A percentile compares a stretch with the other conserved stretches of the same genome.
Evolutionary conservation across 2,113 vertebrate species (phyloP).

Genomic region (Plecotus auritus): DNA sequence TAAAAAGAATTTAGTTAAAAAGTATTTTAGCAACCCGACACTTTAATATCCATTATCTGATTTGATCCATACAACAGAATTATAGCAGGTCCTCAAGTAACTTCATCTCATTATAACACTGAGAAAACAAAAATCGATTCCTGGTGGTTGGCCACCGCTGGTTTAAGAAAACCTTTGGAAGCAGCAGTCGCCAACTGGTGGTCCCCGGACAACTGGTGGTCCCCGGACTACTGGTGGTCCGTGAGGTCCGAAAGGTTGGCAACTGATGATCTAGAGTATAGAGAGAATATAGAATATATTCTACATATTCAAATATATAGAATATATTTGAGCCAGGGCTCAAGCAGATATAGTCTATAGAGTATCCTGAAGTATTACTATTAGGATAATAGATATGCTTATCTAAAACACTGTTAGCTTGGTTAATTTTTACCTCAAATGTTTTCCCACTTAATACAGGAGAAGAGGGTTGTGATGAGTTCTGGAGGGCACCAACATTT

Average conservation of each 20-base stretch:
- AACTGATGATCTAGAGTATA: neutral
- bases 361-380: neutral
- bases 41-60: neutral
- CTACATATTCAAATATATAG: neutral
- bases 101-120: neutral
- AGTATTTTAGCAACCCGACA: constrained; percentile 2
- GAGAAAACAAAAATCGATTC: neutral
- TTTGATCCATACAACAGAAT: neutral
- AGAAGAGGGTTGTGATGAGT: constrained; percentile 93
- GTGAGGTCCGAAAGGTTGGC: too few relatives aligned
- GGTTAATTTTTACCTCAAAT: constrained; percentile 36
- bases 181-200: too few relatives aligned
- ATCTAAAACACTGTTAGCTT: neutral
- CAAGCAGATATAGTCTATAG: neutral
- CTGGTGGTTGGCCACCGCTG: too few relatives aligned
- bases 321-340: neutral
- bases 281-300: neutral
- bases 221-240: too few relatives aligned
- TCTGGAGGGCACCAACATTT: constrained; percentile 93
- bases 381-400: neutral
- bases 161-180: too few relatives aligned
- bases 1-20: constrained; percentile 45
- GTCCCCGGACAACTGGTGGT: too few relatives aligned
- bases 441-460: constrained; percentile 79
- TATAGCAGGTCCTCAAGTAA: neutral